A percentile compares a stretch with the other conserved stretches of the same genome.
Evolutionary conservation across 2,797 vertebrate species (phyloP).

Genomic region (Aldrovandia affinis): DNA sequence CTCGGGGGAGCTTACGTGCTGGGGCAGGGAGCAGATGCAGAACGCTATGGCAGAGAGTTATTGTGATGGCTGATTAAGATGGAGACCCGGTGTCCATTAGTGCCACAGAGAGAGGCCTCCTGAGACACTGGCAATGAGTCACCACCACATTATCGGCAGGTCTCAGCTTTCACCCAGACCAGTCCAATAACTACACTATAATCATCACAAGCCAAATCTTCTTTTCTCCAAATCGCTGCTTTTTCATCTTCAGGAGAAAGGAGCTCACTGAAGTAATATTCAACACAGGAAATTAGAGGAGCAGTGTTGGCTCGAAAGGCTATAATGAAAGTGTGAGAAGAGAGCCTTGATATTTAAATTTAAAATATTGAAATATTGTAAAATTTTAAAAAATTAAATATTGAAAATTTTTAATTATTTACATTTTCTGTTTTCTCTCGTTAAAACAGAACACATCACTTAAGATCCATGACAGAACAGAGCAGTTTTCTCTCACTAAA

Average conservation of each 20-base stretch:
- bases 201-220: not conserved
- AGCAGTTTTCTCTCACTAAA: no score
- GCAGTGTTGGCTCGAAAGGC: no score
- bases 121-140: not conserved
- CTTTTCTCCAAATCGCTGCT: not conserved
- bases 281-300: conserved; percentile 23
- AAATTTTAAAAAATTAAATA: no score
- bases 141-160: conserved; percentile 33
- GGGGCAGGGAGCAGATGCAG: not conserved
- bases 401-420: no score
- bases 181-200: conserved; percentile 39
- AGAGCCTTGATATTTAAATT: no score
- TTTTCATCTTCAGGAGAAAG: not conserved
- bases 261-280: conserved; percentile 46
- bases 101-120: conserved; percentile 33
- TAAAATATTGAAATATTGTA: no score
- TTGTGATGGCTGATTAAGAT: conserved; percentile 52
- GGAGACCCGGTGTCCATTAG: conserved; percentile 54
- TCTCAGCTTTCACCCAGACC: conserved; percentile 2
- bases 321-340: no score
- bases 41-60: conserved; percentile 27
- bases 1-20: not conserved
- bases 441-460: no score
- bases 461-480: no score
- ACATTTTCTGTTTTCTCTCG: no score